Percentiles rank a stretch among this genome's conserved stretches.
Evolutionary conservation across 2,113 vertebrate genomes (phyloP).

Genomic region (Gallinago paraguaiae): DNA sequence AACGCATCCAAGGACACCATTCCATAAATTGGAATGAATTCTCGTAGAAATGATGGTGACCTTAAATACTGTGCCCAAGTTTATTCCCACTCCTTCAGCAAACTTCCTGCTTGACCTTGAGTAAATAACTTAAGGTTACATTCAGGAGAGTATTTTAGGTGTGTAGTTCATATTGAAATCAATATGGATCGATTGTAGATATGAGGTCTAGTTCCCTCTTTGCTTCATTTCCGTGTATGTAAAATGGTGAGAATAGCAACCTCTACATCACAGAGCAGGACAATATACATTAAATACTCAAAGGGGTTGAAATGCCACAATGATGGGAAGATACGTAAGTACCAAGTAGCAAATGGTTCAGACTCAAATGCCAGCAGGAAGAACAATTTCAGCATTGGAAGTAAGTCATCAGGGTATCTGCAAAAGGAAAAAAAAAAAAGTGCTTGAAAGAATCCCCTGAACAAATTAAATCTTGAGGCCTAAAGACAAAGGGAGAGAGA

Average conservation of each 20-base stretch:
- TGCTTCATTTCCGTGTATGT: background rate
- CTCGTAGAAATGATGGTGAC: background rate
- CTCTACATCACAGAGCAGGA: background rate
- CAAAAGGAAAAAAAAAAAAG: background rate
- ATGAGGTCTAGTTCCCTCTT: background rate
- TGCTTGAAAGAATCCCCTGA: conserved; percentile 60
- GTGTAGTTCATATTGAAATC: background rate
- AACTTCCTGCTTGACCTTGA: background rate
- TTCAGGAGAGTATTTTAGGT: background rate
- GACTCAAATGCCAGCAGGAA: conserved; percentile 21
- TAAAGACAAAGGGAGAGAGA: conserved; percentile 71
- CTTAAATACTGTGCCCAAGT: background rate
- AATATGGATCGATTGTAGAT: background rate
- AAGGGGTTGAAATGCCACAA: background rate
- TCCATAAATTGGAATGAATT: background rate
- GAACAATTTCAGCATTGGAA: conserved; percentile 56
- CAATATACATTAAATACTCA: background rate
- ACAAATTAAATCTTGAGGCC: conserved; percentile 71
- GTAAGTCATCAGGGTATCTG: conserved; percentile 59
- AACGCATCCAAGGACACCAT: background rate
- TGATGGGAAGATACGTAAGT: background rate
- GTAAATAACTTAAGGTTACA: background rate
- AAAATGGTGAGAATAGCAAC: background rate
- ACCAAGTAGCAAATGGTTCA: conserved; percentile 5
- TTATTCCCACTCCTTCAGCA: background rate